Percentiles rank a stretch among this genome's conserved stretches.
These are phyloP conservation scores for Ovis canadensis DNA, from an alignment of 2,113 vertebrate species.

Conservation along the genomic window DNA sequence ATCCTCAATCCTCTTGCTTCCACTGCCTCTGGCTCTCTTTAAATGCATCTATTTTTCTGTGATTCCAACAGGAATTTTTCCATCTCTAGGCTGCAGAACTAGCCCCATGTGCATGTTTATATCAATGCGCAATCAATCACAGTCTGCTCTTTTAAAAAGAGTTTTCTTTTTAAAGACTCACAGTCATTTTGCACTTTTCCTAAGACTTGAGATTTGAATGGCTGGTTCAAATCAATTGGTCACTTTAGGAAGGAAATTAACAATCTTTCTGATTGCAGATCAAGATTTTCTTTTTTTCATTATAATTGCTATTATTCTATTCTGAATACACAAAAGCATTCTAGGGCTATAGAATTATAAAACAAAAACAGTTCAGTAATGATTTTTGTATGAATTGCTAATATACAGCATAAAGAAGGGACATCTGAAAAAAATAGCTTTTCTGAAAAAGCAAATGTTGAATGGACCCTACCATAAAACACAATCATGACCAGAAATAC, in stretches of 20 bases:
- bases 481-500: background rate
- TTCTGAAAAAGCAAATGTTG: constrained; percentile 32
- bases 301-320: constrained; percentile 63
- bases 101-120: constrained; percentile 60
- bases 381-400: constrained; percentile 34
- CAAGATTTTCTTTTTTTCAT: constrained; percentile 43
- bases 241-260: constrained; percentile 57
- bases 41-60: constrained; percentile 60
- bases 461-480: background rate
- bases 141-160: constrained; percentile 60
- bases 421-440: constrained; percentile 10
- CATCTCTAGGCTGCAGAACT: constrained; percentile 52
- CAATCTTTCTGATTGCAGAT: constrained; percentile 57
- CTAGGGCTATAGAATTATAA: constrained; percentile 17
- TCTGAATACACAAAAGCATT: constrained; percentile 46
- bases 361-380: constrained; percentile 7
- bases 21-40: constrained; percentile 54
- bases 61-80: constrained; percentile 57
- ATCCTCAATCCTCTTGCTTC: background rate
- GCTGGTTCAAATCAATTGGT: constrained; percentile 55
- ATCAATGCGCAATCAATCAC: constrained; percentile 65
- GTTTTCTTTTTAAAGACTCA: constrained; percentile 62
- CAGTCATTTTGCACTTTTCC: constrained; percentile 25
- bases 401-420: background rate
- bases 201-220: constrained; percentile 39